A percentile compares a stretch with the other conserved stretches of the same genome.
Evolutionary conservation across 2,888 invertebrate genomes (phyloP).

Genomic region (Margaritifera margaritifera): DNA sequence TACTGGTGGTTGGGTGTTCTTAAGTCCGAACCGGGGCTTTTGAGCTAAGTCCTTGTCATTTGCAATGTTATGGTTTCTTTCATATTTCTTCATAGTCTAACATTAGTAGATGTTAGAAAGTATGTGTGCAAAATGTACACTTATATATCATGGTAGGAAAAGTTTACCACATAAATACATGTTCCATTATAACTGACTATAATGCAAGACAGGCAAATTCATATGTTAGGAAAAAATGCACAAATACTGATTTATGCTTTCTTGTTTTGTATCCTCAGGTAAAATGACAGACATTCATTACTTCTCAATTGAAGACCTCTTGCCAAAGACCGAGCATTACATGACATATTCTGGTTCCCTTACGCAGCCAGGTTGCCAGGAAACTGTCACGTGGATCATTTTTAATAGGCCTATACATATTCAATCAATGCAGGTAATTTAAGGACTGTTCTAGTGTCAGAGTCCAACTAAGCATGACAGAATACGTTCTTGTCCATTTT

Average conservation of each 20-base stretch:
- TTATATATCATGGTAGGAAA: too few relatives aligned
- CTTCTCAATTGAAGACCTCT: constrained; percentile 73
- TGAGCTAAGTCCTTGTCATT: too few relatives aligned
- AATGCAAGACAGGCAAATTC: too few relatives aligned
- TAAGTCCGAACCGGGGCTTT: too few relatives aligned
- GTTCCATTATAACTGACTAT: too few relatives aligned
- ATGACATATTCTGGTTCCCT: constrained; percentile 98
- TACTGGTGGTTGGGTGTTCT: too few relatives aligned
- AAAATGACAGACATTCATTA: constrained; percentile 29
- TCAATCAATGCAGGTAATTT: constrained; percentile 91
- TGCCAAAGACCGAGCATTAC: constrained; percentile 92
- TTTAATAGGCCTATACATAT: constrained; percentile 98
- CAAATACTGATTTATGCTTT: neutral
- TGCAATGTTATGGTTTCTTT: too few relatives aligned
- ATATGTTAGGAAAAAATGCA: constrained; percentile 7
- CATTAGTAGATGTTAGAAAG: too few relatives aligned
- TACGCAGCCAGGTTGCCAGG: constrained; percentile 97
- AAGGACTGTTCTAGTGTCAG: neutral
- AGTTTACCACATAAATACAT: too few relatives aligned
- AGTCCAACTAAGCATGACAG: neutral
- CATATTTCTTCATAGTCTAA: too few relatives aligned
- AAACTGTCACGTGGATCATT: constrained; percentile 98
- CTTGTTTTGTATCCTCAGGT: constrained; percentile 19
- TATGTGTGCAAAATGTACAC: too few relatives aligned
- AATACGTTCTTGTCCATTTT: neutral